Conservation (phyloP, 2,797 vertebrate genomes). For the Cyprinodon diabolis region DNA sequence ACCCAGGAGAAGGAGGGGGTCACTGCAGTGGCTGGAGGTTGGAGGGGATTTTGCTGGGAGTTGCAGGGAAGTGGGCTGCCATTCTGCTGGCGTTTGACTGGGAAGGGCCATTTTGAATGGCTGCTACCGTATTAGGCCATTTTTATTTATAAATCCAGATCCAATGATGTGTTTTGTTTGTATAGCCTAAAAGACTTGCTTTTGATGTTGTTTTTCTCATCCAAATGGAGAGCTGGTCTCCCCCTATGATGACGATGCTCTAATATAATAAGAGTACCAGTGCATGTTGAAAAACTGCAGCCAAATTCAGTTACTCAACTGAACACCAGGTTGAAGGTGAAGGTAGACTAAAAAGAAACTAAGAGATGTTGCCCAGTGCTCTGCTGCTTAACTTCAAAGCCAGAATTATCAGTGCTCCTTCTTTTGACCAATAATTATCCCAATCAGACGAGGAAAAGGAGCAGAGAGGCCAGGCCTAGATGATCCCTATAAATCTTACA, state of each 20-base stretch:
- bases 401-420: conserved; percentile 5
- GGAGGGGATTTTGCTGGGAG: no score
- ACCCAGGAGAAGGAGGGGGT: no score
- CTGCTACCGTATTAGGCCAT: no score
- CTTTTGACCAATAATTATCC: conserved; percentile 73
- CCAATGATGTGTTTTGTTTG: not conserved
- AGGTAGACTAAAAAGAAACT: not conserved
- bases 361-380: not conserved
- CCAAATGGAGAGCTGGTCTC: no score
- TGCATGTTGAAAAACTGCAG: not conserved
- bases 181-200: not conserved
- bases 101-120: no score
- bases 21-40: no score
- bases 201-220: not conserved
- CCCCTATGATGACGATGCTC: not conserved
- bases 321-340: not conserved
- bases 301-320: not conserved
- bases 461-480: conserved; percentile 71
- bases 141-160: not conserved
- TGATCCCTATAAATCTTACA: conserved; percentile 81
- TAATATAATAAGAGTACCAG: not conserved
- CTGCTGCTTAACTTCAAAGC: conserved; percentile 55
- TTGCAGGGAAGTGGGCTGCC: no score
- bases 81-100: no score
- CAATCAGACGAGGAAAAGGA: conserved; percentile 80